phyloP scores from a whole-genome alignment of 2,113 vertebrate species.

The Menura novaehollandiae region DNA sequence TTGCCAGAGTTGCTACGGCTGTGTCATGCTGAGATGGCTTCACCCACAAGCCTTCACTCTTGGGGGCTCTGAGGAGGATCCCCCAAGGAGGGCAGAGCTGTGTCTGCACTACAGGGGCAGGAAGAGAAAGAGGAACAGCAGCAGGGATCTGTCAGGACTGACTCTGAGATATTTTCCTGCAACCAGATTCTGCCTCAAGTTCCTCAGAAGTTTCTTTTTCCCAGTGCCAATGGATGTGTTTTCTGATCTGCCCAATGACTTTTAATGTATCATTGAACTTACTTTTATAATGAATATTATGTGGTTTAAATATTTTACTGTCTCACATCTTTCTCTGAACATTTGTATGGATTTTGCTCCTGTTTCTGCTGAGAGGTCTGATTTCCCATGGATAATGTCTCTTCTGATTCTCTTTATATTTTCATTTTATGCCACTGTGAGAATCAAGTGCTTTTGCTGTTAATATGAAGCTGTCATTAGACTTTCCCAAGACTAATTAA shows the following conservation, averaged over 20 bases:
- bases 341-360: background rate
- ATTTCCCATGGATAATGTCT: background rate
- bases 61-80: background rate
- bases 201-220: background rate
- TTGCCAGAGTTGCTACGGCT: background rate
- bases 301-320: background rate
- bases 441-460: background rate
- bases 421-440: background rate
- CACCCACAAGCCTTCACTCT: background rate
- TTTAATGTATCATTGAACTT: background rate
- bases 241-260: background rate
- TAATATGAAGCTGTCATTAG: background rate
- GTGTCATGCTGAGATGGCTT: background rate
- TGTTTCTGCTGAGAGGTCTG: background rate
- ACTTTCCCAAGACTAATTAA: background rate
- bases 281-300: background rate
- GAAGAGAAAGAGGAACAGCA: rapidly evolving
- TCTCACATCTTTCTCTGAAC: background rate
- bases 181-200: too few relatives aligned
- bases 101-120: background rate
- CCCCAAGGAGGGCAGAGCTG: background rate
- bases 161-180: background rate
- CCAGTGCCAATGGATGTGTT: background rate
- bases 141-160: background rate
- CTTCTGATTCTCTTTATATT: background rate